Base-by-base conservation (phyloP, 2,888 invertebrate genomes). In the Noctua fimbriata region DNA sequence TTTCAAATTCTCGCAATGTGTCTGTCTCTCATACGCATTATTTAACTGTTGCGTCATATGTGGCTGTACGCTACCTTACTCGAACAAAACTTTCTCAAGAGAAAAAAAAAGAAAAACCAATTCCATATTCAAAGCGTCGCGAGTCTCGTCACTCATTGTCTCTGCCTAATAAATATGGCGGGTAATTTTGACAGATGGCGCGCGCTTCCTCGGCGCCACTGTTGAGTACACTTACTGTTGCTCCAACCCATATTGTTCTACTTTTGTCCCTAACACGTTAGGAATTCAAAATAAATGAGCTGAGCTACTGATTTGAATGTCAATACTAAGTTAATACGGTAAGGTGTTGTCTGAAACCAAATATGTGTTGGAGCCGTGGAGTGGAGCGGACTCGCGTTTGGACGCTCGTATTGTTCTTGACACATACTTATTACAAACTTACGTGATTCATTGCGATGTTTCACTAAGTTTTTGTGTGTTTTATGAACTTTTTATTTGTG, bases 281-380 rank as follows among this genome's bases (percentile, higher is more conserved):
- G 92, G 94, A 95, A 95, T 95, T 94, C 95, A 93, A 94, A 95
- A 95, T 95, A 95, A 95, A 95, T 94, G 94, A 93, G 93, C 92
- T 89, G 92, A 86, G 96, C 96, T 96, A 95, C 96, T 96, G 95
- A 96, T 96, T 96, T 96, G 93, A 96, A 96, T 96, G 94, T 96
- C 94, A 96, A 96, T 95, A 92, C 93, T 87, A 78, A 85, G 91
- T 92, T 94, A 95, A 95, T 95, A 95, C 96, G 95, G 96, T 95
- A 94, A 95, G 92, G 91, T 94, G 92, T 93, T 96, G 96, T 96
- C 94, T 95, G 93, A 95, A 94, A 93, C 92, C 94, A 95, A 94
- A 93, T 93, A 94, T 92, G 89, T 89, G 58, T 82, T 81, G 63
- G 32, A 9, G 32, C 32, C 63, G 32, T 81, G 74, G 86, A 83